Base-by-base conservation (phyloP, 23 tunicate genomes). In the Diplosoma virens region DNA sequence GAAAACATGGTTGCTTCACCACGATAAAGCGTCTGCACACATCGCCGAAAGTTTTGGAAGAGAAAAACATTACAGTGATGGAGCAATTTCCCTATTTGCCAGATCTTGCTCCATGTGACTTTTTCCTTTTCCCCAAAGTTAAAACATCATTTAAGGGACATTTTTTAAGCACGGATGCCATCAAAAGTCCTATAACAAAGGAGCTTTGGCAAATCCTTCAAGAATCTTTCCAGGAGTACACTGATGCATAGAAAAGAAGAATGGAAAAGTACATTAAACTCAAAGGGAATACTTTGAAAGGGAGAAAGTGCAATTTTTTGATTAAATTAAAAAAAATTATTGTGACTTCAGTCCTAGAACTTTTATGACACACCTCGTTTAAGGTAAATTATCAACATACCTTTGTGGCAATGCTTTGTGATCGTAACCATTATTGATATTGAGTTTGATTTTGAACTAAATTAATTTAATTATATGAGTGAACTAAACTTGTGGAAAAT, bases 301-400 rank as follows among this genome's bases (percentile, higher is more conserved):
- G 37, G 71, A 31, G 18, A 64, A 64, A 7, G 3, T 64, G 35
- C 29, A 64, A 31, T 64, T 64, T 28, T 30, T 64, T 29, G 71
- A 55, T 55, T 11, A 16, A 11, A 55, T 64, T 64, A 25, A 31
- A 64, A 64, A 64, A 31, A 64, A 29, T 7, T 28, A 7, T 64
- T 64, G 34, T 28, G 71, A 64, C 71, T 11, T 30, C 71, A 64
- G 71, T 64, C 71, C 71, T 64, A 31, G 21, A 64, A 64, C 71
- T 28, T 64, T 64, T 64, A 30, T 25, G 36, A 64, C 36, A 28
- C 37, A 64, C 71, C n/a, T 64, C 71, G 71, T 64, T n/a, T n/a
- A n/a, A n/a, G n/a, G n/a, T n/a, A n/a, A n/a, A n/a, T n/a, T n/a
- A n/a, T n/a, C n/a, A n/a, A n/a, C n/a, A n/a, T n/a, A n/a, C n/a